Conservation (phyloP, 2,113 vertebrate genomes). For the Brachyistius frenatus region DNA sequence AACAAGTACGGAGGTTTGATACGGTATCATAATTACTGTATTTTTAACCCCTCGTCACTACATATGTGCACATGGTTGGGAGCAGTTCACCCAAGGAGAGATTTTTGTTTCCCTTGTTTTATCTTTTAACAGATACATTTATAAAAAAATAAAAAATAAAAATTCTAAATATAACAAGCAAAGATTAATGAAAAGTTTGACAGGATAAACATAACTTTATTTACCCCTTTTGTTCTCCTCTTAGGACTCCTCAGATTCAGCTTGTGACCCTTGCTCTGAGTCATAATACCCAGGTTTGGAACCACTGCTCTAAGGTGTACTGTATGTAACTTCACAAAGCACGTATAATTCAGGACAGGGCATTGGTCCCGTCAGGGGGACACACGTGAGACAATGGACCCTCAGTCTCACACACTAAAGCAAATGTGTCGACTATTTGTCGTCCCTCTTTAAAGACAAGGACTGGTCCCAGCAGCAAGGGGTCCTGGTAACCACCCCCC, state of each 20-base stretch:
- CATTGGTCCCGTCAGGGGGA: conserved; percentile 35
- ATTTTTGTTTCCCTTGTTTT: too few relatives aligned
- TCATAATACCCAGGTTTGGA: too few relatives aligned
- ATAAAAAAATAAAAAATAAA: too few relatives aligned
- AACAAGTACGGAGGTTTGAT: background rate
- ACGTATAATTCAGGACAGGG: conserved; percentile 31
- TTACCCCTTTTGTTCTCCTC: too few relatives aligned
- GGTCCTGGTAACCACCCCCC: conserved; percentile 52
- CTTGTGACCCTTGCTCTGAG: background rate
- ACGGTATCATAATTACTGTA: background rate
- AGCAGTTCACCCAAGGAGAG: too few relatives aligned
- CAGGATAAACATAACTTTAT: too few relatives aligned
- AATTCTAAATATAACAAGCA: too few relatives aligned
- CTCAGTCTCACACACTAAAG: conserved; percentile 55
- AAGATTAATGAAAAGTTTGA: too few relatives aligned
- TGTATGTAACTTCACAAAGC: background rate
- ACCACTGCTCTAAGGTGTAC: background rate
- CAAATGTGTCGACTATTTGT: conserved; percentile 72
- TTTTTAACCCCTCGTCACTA: background rate
- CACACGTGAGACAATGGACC: conserved; percentile 63
- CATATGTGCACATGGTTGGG: too few relatives aligned
- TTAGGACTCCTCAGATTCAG: background rate
- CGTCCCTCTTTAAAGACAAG: conserved; percentile 49
- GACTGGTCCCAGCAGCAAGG: conserved; percentile 71
- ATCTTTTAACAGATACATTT: too few relatives aligned